These are phyloP conservation scores for Hipparchia sbordonii DNA, from an alignment of 2,888 invertebrate genomes.

Conservation along the genomic window DNA sequence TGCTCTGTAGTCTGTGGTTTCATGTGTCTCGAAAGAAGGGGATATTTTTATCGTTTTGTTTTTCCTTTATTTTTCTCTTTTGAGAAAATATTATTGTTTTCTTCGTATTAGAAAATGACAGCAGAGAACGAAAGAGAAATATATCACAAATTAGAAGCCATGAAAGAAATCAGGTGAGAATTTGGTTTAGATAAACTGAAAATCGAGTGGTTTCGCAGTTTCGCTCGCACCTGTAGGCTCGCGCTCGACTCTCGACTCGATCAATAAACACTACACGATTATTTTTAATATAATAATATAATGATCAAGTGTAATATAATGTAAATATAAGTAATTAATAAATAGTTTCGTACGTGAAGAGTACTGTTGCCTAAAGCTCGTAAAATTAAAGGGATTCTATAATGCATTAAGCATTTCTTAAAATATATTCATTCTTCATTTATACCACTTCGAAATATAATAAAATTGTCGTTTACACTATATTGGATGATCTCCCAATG, in stretches of 20 bases:
- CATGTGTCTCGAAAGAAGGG: not conserved
- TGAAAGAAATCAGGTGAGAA: slow-evolving; percentile 94
- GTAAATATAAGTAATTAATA: not conserved
- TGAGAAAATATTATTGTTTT: slow-evolving; percentile 40
- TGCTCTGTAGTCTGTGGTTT: not conserved
- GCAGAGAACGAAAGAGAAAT: slow-evolving; percentile 92
- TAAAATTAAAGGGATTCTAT: not conserved
- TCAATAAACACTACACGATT: slow-evolving; percentile 71
- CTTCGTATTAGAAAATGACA: slow-evolving; percentile 78
- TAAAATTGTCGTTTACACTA: no score
- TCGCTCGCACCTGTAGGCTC: slow-evolving; percentile 66
- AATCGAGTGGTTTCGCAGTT: slow-evolving; percentile 48
- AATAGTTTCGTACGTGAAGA: not conserved
- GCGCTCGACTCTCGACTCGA: slow-evolving; percentile 46
- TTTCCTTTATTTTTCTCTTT: slow-evolving; percentile 33
- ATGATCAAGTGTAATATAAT: not conserved
- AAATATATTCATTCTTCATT: no score
- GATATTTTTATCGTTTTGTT: slow-evolving; percentile 21
- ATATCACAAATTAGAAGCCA: slow-evolving; percentile 95
- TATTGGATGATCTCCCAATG: no score
- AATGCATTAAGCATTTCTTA: no score
- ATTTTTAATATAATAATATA: slow-evolving; percentile 39
- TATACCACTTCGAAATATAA: no score
- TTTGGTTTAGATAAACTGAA: slow-evolving; percentile 28
- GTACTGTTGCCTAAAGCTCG: not conserved